Base-by-base conservation (phyloP, 2,888 invertebrate species). In the Sabellastarte sp. region DNA sequence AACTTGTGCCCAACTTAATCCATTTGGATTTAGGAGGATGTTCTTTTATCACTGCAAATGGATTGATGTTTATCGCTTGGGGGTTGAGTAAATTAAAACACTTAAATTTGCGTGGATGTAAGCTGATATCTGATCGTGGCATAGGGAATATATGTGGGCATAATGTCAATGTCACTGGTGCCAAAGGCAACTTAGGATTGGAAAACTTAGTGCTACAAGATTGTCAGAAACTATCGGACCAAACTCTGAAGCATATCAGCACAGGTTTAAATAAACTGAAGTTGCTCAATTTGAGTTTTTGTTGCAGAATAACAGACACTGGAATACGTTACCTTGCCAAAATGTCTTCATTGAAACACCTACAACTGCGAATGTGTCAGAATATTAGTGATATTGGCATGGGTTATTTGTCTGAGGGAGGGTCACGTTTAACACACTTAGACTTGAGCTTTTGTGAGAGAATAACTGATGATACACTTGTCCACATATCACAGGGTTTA, bases 391-490 rank as follows among this genome's bases (percentile, higher is more conserved):
- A 96, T 83, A 90, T 90, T 53, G 95, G 95, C 29, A 91, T 96
- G 86, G 93, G 92, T 28, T 93, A 93, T 80, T 87, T 96, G 60
- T 93, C 95, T 0, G 95, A 95, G 80, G 93, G 93, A 32, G 93
- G 93, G 41, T 90, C 90, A 60, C 70, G 79, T 50, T 89, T 96
- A 71, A 88, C 90, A 26, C 89, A 91, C 3, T 85, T 96, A 68
- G 95, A 96, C 84, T 93, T 95, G 3, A 94, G 94, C 67, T 96
- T 96, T 84, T 96, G 95, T 87, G 95, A 95, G 86, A 94, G 95
- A 86, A 91, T 96, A 74, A 92, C 93, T 64, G 95, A 95, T 82
- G 92, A 92, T 80, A 93, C 93, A 0, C 86, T 95, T 65, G 89
- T 90, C 59, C 93, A 93, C 84, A 90, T 95, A 57, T 92, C 94